Base-by-base conservation (phyloP, 1,140 invertebrate species). In the Nasonia giraulti region DNA sequence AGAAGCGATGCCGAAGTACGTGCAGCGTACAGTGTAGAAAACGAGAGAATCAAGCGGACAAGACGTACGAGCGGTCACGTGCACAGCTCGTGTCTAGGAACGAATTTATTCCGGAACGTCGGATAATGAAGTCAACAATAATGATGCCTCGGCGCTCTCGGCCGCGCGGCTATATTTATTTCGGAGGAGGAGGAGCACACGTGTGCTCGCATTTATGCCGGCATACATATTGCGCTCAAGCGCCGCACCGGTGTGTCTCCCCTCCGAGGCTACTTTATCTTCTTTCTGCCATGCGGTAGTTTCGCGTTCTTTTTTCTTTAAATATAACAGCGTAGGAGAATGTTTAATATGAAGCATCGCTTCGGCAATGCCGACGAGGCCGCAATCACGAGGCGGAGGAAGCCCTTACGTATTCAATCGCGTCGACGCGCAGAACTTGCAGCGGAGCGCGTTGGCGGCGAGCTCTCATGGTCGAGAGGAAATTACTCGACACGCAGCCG, bases 361-460 rank as follows among this genome's bases (percentile, higher is more conserved):
- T 44, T 44, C 40, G 7, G 2, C 40, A 44, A 44, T 10, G 40
- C 40, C 6, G 40, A 50, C 12, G 17, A 62, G 17, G 4, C 27
- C 20, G 40, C 12, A 76, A 76, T 44, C 23, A 23, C 23, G 75
- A 55, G 47, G 4, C 0, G 8, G 11, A 33, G 31, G n/a, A 79
- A 79, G 37, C 40, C 73, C 79, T 87, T 88, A 88, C 87, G 87
- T 85, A 89, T 89, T 89, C 87, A 87, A 89, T 87, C 85, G 86
- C 85, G 88, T 87, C 82, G 86, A 88, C 87, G 86, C 86, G 87
- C 86, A 87, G 82, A 88, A 88, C 86, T 88, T 88, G 87, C 81
- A 55, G 86, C 86, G 81, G 86, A 86, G 83, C 86, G 87, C 85
- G 87, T 87, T 74, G 31, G 73, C 10, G 12, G 33, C 73, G 20